Base-by-base conservation (phyloP, 2,113 vertebrate genomes). In the Galemys pyrenaicus region DNA sequence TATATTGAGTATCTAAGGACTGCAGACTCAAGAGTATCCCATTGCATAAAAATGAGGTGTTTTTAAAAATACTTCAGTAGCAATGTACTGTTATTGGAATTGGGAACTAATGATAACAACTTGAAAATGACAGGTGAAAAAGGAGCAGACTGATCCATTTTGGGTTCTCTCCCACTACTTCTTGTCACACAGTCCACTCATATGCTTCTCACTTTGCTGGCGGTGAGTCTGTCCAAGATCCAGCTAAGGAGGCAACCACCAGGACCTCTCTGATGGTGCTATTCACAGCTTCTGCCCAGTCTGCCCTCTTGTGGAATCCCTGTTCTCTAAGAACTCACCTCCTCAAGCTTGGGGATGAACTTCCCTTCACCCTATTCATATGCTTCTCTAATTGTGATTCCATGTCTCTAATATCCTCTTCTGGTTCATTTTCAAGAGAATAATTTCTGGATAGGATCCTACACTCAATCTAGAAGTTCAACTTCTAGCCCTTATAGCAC, bases 381-480 rank as follows among this genome's bases (percentile, higher is more conserved):
- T 62, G 10, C 28, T 17, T 62, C 60, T 62, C 60, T 49, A 37
- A 41, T 39, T 11, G 10, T 60, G 41, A 60, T 26, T 79, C 6
- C 17, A 28, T 28, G n/a, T 58, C 75, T 86, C 32, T n/a, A 32
- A 28, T 17, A 56, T 22, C 26, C 3, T 41, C 81, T 70, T 84
- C n/a, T 89, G 9, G 24, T 26, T 83, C 56, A 79, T 82, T 95
- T n/a, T 70, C 16, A 74, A 93, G 67, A 46, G 85, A 90, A 79
- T n/a, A 70, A 3, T 41, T 70, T 44, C 54, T 94, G 70, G 20
- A 44, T 6, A 32, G 37, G 77, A 37, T 46, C 1, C 44, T 1
- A 16, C 20, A 41, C 46, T 54, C 5, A 56, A 4, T 28, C 54
- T 56, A 82, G 62, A 80, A 91, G 17, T 37, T 75, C 3, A 22